These are phyloP conservation scores for Hoplostethus mediterraneus DNA, from an alignment of 2,797 vertebrate species.

Conservation along the genomic window DNA sequence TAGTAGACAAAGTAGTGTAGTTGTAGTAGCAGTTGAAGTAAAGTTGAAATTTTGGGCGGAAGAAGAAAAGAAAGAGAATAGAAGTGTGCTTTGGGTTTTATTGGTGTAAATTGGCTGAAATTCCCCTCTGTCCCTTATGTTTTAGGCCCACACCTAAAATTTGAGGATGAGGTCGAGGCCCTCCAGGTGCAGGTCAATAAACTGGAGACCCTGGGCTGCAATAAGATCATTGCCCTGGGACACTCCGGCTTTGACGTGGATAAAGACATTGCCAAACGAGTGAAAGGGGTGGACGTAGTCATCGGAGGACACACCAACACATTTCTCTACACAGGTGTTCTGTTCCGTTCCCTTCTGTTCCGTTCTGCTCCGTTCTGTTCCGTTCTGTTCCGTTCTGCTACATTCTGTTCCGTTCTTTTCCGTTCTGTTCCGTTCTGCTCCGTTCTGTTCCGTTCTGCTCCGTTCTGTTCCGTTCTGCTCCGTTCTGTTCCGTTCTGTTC, in stretches of 20 bases:
- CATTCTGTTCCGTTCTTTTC: too few species aligned
- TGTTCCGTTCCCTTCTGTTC: not conserved
- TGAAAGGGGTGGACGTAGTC: constrained; percentile 91
- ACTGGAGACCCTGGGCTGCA: constrained; percentile 84
- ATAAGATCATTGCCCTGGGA: constrained; percentile 95
- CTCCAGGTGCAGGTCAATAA: constrained; percentile 88
- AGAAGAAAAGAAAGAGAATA: too few species aligned
- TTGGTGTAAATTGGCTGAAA: constrained; percentile 1
- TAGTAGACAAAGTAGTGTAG: too few species aligned
- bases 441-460: not conserved
- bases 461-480: too few species aligned
- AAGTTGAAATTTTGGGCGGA: too few species aligned
- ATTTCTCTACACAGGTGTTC: constrained; percentile 92
- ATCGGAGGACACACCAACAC: constrained; percentile 95
- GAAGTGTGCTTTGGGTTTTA: too few species aligned
- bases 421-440: not conserved
- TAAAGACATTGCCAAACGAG: constrained; percentile 88
- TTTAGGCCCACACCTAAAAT: constrained; percentile 86
- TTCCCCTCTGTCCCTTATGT: not conserved
- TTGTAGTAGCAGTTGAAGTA: too few species aligned
- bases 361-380: not conserved
- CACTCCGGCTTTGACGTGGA: constrained; percentile 92
- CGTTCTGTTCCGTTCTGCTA: too few species aligned
- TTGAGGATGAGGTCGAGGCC: constrained; percentile 89
- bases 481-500: constrained; percentile 23